These are phyloP conservation scores for Chaetophractus vellerosus DNA, from an alignment of 2,797 vertebrate genomes.

Conservation along the genomic window DNA sequence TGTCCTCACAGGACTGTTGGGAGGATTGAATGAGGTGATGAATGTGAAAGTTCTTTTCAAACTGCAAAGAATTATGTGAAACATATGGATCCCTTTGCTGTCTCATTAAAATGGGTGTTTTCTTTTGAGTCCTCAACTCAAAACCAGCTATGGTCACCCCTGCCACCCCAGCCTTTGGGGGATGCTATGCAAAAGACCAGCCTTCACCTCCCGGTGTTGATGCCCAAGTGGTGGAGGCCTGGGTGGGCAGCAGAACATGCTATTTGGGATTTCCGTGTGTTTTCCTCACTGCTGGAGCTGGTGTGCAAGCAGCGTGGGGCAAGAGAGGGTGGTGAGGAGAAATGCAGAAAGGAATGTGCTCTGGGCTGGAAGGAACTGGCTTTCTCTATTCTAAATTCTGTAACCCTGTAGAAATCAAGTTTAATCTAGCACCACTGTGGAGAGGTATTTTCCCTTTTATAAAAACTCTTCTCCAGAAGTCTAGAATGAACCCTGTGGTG, in stretches of 20 bases:
- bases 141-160: background rate
- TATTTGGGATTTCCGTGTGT: background rate
- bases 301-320: background rate
- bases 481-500: background rate
- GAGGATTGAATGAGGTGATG: background rate
- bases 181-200: background rate
- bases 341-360: background rate
- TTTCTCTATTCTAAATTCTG: background rate
- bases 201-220: background rate
- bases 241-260: background rate
- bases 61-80: background rate
- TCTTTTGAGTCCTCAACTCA: background rate
- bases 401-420: background rate
- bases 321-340: background rate
- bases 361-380: background rate
- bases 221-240: background rate
- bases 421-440: background rate
- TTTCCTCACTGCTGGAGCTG: background rate
- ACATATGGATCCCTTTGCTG: background rate
- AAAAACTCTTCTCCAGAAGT: background rate
- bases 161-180: background rate
- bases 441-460: background rate
- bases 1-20: background rate
- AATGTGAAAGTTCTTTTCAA: background rate
- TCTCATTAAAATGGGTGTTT: background rate